phyloP scores from a whole-genome alignment of 2,888 invertebrate species.

The Itoplectis maculator region DNA sequence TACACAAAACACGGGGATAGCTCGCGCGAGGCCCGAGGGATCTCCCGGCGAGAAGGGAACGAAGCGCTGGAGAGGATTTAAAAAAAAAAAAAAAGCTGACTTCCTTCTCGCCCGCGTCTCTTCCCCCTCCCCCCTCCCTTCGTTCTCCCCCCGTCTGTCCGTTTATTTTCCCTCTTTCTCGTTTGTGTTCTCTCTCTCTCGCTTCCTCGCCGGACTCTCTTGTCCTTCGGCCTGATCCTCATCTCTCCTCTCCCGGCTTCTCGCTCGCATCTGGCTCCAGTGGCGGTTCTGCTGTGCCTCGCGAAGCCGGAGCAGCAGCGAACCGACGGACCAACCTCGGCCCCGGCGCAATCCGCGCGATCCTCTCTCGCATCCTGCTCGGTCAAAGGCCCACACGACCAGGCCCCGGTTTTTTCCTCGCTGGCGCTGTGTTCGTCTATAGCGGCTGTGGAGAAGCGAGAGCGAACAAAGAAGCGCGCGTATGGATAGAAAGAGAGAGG shows the following conservation, averaged over 20 bases:
- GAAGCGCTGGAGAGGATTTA: slow-evolving; percentile 47
- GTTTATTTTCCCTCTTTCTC: slow-evolving; percentile 6
- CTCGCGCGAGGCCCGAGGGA: slow-evolving; percentile 31
- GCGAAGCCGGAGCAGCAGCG: not conserved
- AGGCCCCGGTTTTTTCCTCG: not conserved
- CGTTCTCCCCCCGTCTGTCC: not conserved
- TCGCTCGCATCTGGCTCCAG: slow-evolving; percentile 1
- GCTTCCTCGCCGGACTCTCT: not conserved
- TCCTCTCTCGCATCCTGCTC: slow-evolving; percentile 55
- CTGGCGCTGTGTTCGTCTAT: slow-evolving; percentile 3
- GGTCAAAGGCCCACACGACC: slow-evolving; percentile 56
- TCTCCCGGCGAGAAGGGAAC: slow-evolving; percentile 25
- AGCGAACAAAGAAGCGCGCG: slow-evolving; percentile 31
- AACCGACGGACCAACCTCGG: not conserved
- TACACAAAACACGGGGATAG: no score
- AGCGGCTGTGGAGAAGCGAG: not conserved
- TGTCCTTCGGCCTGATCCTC: not conserved
- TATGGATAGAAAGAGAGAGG: not conserved
- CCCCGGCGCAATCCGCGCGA: slow-evolving; percentile 42
- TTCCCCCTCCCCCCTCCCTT: not conserved
- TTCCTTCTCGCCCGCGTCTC: slow-evolving; percentile 27
- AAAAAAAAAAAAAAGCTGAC: slow-evolving; percentile 40
- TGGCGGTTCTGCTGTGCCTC: no score
- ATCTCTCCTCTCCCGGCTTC: not conserved
- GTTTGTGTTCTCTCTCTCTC: slow-evolving; percentile 21